phyloP scores from a whole-genome alignment of 2,888 invertebrate genomes.

The Mellilla xanthometata region DNA sequence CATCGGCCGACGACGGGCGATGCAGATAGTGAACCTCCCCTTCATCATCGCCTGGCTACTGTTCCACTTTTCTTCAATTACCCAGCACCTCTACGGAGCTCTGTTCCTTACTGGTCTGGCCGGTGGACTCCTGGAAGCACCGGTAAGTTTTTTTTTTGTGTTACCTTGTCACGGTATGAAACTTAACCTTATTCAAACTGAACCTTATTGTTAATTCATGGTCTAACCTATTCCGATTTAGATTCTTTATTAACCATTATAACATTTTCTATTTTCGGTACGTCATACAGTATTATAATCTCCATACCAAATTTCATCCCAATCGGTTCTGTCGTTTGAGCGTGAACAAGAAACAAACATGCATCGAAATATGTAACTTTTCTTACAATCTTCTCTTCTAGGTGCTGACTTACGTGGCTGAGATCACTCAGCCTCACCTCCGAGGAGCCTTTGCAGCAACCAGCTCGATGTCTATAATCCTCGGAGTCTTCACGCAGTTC shows the following conservation, averaged over 20 bases:
- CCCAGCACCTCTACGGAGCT: slow-evolving; percentile 86
- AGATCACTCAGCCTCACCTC: slow-evolving; percentile 90
- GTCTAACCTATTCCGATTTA: too few relatives aligned
- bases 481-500: slow-evolving; percentile 90
- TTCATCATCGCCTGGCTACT: slow-evolving; percentile 89
- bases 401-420: slow-evolving; percentile 92
- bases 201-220: too few relatives aligned
- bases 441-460: slow-evolving; percentile 89
- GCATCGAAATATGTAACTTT: too few relatives aligned
- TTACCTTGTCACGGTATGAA: too few relatives aligned
- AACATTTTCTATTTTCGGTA: too few relatives aligned
- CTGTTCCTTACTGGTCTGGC: slow-evolving; percentile 88
- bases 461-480: slow-evolving; percentile 88
- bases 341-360: too few relatives aligned
- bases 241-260: too few relatives aligned
- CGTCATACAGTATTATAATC: too few relatives aligned
- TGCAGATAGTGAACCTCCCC: slow-evolving; percentile 89
- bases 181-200: too few relatives aligned
- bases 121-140: slow-evolving; percentile 91
- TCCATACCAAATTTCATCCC: too few relatives aligned
- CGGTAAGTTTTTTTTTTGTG: slow-evolving; percentile 76
- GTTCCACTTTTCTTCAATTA: slow-evolving; percentile 85
- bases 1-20: slow-evolving; percentile 87
- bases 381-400: too few relatives aligned
- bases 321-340: too few relatives aligned